A percentile compares a stretch with the other conserved stretches of the same genome.
phyloP scores from a whole-genome alignment of 2,888 invertebrate genomes.

The Ligdia adustata region DNA sequence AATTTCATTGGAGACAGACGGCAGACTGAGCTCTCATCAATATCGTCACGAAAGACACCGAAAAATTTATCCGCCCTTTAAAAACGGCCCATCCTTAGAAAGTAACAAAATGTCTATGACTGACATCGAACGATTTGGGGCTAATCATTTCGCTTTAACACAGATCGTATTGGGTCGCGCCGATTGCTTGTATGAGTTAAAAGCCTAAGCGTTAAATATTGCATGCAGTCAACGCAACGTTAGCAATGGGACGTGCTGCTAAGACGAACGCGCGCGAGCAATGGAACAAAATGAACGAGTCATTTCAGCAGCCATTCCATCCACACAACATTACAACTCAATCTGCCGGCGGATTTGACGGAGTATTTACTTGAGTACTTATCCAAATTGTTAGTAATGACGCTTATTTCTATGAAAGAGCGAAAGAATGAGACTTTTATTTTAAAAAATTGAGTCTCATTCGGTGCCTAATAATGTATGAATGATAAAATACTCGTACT shows the following conservation, averaged over 20 bases:
- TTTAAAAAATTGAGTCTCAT: slow-evolving; percentile 11
- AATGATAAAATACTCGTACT: slow-evolving; percentile 23
- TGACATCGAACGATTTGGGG: no score
- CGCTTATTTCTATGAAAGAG: slow-evolving; percentile 41
- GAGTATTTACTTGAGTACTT: slow-evolving; percentile 36
- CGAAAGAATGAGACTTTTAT: slow-evolving; percentile 35
- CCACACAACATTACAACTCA: slow-evolving; percentile 48
- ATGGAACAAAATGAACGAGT: slow-evolving; percentile 66
- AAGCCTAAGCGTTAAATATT: slow-evolving; percentile 84
- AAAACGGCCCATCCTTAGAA: no score
- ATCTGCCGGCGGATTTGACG: slow-evolving; percentile 39
- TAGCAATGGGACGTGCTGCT: slow-evolving; percentile 79
- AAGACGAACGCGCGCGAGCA: slow-evolving; percentile 71
- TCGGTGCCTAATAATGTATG: slow-evolving; percentile 6
- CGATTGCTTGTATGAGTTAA: no score
- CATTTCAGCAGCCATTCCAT: slow-evolving; percentile 59
- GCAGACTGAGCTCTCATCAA: no score
- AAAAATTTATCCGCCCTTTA: no score
- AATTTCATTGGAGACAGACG: no score
- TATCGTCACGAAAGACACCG: no score
- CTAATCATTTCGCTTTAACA: no score
- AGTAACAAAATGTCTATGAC: no score
- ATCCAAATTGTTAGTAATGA: slow-evolving; percentile 41
- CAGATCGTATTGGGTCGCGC: no score
- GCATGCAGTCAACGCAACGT: slow-evolving; percentile 82